Evolutionary conservation across 2,113 vertebrate genomes (phyloP), one percentile per base, ranked within the genome.

Genomic region (Takifugu flavidus): DNA sequence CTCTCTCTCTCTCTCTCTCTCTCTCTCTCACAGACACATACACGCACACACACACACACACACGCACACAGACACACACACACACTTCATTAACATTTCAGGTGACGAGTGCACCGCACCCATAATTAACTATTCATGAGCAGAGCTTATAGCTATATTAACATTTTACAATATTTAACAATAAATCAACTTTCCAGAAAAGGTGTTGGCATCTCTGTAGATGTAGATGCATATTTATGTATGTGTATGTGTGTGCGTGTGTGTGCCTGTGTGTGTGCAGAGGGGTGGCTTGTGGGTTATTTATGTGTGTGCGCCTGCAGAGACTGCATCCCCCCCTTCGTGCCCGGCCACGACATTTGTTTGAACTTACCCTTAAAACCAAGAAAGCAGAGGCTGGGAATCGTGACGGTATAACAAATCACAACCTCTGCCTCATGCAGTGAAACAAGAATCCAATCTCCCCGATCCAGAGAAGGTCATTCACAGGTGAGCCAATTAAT

Each of bases 11-110:
- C 6, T 5, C 31, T 34, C 31, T 34, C 6, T 5, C 31, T 34
- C 31, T 34, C 31, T 34, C 31, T 11, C 34, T 2, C 81, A 12
- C 45, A 75, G 47, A 76, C 62, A 27, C 70, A 72, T 84, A 88
- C 82, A 89, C 82, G 85, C 82, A 73, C 34, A 1, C 79, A 69
- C 62, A 12, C 45, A 74, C 49, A 76, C 62, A 27, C 70, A 72
- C 84, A 88, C 82, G 89, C 82, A 86, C 82, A n/a, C n/a, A n/a
- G n/a, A 74, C 49, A 76, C 62, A 27, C 70, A 72, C 84, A 88
- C 82, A 89, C 82, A 86, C 82, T 89, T 90, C 88, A 89, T 92
- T 91, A 91, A 91, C 90, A 91, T 90, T 91, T 91, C 75, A 88
- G 89, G 86, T 88, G 89, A 87, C 79, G 72, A 82, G 82, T 70